Evolutionary conservation across 2,797 vertebrate genomes (phyloP).

Genomic region (Vireo griseus): DNA sequence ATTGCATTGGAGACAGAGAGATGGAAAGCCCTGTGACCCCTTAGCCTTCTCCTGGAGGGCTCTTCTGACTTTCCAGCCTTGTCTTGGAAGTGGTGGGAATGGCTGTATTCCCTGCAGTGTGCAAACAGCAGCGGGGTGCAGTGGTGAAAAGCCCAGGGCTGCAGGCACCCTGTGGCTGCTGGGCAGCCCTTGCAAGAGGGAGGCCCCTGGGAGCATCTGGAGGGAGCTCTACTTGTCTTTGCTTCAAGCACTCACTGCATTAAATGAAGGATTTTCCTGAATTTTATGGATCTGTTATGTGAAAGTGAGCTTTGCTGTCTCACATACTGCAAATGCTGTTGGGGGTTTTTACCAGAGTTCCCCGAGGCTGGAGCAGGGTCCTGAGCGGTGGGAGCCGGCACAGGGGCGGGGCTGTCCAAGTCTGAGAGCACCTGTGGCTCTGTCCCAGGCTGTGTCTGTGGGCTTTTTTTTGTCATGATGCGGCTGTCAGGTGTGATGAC

Average conservation of each 20-base stretch:
- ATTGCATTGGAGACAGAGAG: neutral
- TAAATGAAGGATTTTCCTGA: neutral
- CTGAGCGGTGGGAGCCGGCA: neutral
- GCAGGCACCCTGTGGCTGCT: neutral
- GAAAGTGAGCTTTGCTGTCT: neutral
- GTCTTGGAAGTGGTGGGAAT: neutral
- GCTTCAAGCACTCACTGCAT: neutral
- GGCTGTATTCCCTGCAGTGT: fast-evolving
- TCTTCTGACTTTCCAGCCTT: neutral
- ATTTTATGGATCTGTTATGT: neutral
- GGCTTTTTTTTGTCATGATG: neutral
- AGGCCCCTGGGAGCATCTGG: neutral
- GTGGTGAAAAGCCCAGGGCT: neutral
- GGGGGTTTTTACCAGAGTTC: neutral
- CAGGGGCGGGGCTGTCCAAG: fast-evolving
- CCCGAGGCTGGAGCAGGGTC: fast-evolving
- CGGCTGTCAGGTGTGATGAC: neutral
- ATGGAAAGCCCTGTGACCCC: neutral
- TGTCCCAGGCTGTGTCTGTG: neutral
- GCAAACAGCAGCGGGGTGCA: fast-evolving
- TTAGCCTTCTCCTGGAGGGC: neutral
- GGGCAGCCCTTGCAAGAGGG: neutral
- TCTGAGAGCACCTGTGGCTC: neutral
- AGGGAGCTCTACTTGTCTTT: neutral
- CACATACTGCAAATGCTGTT: fast-evolving